phyloP scores from a whole-genome alignment of 35 echinoderm and acorn worm genomes.

The Heliocidaris erythrogramma region DNA sequence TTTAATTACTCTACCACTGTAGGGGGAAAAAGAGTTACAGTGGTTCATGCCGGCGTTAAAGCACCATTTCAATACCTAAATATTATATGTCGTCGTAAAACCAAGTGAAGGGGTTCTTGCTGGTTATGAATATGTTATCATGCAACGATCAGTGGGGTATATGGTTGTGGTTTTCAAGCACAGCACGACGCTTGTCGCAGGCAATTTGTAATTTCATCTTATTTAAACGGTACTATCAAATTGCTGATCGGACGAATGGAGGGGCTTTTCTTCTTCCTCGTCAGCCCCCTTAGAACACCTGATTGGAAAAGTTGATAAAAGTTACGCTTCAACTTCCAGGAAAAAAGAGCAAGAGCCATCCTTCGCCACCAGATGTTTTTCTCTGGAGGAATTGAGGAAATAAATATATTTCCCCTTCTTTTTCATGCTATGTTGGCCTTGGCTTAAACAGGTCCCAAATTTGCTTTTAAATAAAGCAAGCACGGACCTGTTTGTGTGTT shows the following conservation, averaged over 20 bases:
- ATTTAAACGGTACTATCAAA: conserved; percentile 33
- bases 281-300: conserved; percentile 26
- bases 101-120: conserved; percentile 21
- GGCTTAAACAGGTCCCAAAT: conserved; percentile 27
- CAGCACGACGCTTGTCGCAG: conserved; percentile 29
- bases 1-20: conserved; percentile 22
- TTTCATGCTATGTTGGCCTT: conserved; percentile 10
- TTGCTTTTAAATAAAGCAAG: conserved; percentile 23
- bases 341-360: not conserved
- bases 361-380: conserved; percentile 50
- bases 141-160: not conserved
- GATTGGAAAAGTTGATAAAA: conserved; percentile 47
- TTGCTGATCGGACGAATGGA: conserved; percentile 28
- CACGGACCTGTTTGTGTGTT: not conserved
- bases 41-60: not conserved
- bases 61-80: not conserved
- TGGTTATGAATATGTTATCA: conserved; percentile 31
- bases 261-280: conserved; percentile 12
- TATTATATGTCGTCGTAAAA: conserved; percentile 18
- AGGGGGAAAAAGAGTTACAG: not conserved
- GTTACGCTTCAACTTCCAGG: conserved; percentile 47
- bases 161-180: conserved; percentile 43
- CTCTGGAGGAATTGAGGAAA: conserved; percentile 45
- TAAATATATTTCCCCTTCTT: conserved; percentile 22
- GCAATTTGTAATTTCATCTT: conserved; percentile 49